Conservation (phyloP, 2,888 invertebrate genomes). For the Pteria penguin region DNA sequence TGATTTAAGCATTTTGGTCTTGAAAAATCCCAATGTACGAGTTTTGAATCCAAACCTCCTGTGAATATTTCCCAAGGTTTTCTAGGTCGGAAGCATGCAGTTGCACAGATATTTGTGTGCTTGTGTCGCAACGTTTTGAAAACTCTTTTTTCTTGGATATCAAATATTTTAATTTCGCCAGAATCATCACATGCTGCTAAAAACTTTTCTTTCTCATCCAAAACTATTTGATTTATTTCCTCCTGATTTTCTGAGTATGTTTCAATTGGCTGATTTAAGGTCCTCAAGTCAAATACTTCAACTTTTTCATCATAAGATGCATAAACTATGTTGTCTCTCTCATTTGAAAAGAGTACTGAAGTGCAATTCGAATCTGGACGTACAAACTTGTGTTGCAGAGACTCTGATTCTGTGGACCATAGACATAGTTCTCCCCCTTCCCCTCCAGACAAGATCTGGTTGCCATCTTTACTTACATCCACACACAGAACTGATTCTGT, state of each 20-base stretch:
- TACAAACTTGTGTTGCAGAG: constrained; percentile 55
- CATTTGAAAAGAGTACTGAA: constrained; percentile 66
- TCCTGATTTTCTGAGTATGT: constrained; percentile 71
- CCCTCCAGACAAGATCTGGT: constrained; percentile 64
- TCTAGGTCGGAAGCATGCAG: constrained; percentile 70
- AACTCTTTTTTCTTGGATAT: constrained; percentile 68
- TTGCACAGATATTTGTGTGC: constrained; percentile 78
- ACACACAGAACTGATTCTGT: constrained; percentile 68
- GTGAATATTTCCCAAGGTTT: constrained; percentile 74
- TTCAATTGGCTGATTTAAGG: constrained; percentile 60
- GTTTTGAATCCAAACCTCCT: constrained; percentile 75
- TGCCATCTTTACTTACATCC: constrained; percentile 56
- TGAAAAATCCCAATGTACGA: constrained; percentile 78
- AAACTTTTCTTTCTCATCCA: constrained; percentile 73
- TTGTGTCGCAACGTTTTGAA: constrained; percentile 75
- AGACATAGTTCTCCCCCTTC: constrained; percentile 71
- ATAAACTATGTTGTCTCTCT: constrained; percentile 69
- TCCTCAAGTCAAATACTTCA: constrained; percentile 62
- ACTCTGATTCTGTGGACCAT: constrained; percentile 63
- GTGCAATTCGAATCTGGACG: constrained; percentile 68
- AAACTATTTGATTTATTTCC: constrained; percentile 75
- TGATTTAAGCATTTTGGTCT: constrained; percentile 69
- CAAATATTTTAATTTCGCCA: constrained; percentile 75
- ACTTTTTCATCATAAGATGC: constrained; percentile 68
- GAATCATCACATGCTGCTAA: constrained; percentile 78